These are phyloP conservation scores for Sialis lutaria DNA, from an alignment of 2,888 invertebrate species.

Conservation along the genomic window DNA sequence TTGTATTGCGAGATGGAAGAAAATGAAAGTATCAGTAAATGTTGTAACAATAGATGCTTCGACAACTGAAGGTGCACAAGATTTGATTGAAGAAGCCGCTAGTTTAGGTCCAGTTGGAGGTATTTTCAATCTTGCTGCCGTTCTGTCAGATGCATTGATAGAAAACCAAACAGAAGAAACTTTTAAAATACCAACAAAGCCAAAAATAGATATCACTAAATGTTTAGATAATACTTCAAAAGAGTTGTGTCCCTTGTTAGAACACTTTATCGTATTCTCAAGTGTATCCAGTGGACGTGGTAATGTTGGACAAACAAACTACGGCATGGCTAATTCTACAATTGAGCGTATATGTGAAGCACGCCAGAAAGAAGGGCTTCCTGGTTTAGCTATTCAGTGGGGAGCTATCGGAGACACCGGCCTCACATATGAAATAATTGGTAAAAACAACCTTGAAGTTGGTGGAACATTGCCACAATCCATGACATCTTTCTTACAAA, in stretches of 20 bases:
- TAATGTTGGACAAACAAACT: conserved; percentile 81
- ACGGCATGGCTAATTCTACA: conserved; percentile 76
- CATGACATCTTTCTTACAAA: conserved; percentile 34
- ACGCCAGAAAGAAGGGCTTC: conserved; percentile 47
- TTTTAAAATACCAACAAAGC: conserved; percentile 48
- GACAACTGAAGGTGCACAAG: too few relatives aligned
- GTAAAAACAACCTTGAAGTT: conserved; percentile 17
- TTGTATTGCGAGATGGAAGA: too few relatives aligned
- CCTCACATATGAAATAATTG: conserved; percentile 30
- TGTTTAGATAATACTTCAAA: conserved; percentile 54
- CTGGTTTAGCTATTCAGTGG: conserved; percentile 80
- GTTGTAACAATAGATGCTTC: too few relatives aligned
- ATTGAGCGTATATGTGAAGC: conserved; percentile 79
- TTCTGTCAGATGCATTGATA: conserved; percentile 55
- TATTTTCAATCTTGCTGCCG: conserved; percentile 80
- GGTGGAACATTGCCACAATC: conserved; percentile 40
- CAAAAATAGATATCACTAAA: conserved; percentile 65
- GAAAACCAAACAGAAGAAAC: conserved; percentile 56
- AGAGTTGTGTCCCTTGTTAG: conserved; percentile 32
- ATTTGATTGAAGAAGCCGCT: conserved; percentile 22
- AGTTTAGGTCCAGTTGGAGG: conserved; percentile 56
- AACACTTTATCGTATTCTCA: conserved; percentile 79
- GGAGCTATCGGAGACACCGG: conserved; percentile 66
- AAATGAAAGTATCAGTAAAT: too few relatives aligned
- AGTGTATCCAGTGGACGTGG: conserved; percentile 84